These are phyloP conservation scores for Leptura quadrifasciata DNA, from an alignment of 2,888 invertebrate species.

Conservation along the genomic window DNA sequence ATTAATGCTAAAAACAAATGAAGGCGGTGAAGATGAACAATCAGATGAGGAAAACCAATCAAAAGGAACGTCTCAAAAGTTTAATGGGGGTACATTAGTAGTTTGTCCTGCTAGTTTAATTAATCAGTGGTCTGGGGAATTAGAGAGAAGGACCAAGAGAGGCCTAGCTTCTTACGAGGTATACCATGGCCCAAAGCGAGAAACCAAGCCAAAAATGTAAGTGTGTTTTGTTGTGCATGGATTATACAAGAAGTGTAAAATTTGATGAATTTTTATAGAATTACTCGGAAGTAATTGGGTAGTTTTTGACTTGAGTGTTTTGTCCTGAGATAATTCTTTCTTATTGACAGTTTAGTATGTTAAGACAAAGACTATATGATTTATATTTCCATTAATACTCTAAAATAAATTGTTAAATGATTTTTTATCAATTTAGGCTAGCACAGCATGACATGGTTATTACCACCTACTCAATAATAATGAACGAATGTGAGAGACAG, in stretches of 20 bases:
- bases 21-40: slow-evolving; percentile 56
- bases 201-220: slow-evolving; percentile 76
- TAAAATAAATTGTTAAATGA: too few species aligned
- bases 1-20: slow-evolving; percentile 78
- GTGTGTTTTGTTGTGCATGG: neutral
- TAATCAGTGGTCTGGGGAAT: slow-evolving; percentile 92
- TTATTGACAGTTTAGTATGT: too few species aligned
- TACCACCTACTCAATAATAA: slow-evolving; percentile 90
- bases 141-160: slow-evolving; percentile 78
- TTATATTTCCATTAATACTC: too few species aligned
- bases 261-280: too few species aligned
- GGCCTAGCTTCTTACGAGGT: slow-evolving; percentile 80
- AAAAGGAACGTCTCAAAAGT: slow-evolving; percentile 5
- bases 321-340: slow-evolving; percentile 27
- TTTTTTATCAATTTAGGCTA: slow-evolving; percentile 71
- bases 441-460: slow-evolving; percentile 87
- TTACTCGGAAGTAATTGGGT: too few species aligned
- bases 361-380: too few species aligned
- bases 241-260: too few species aligned
- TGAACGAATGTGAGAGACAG: slow-evolving; percentile 77
- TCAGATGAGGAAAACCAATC: slow-evolving; percentile 43
- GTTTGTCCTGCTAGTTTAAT: slow-evolving; percentile 94
- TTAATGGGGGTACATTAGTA: slow-evolving; percentile 81
- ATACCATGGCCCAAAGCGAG: slow-evolving; percentile 89
- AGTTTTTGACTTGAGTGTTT: too few species aligned